Evolutionary conservation across 2,888 invertebrate genomes (phyloP).

Genomic region (Agrochola macilenta): DNA sequence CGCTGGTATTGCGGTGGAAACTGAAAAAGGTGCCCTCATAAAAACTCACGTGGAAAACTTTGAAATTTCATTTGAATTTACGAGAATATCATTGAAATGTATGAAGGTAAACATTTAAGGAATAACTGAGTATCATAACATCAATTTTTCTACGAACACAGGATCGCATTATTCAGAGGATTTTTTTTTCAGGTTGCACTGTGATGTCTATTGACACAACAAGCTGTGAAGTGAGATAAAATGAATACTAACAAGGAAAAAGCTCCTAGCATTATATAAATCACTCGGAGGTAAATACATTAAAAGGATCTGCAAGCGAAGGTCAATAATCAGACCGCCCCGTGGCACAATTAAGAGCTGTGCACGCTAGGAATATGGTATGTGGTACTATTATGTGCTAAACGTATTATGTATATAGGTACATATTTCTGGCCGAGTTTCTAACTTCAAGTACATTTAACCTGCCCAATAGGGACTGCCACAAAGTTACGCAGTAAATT

Average conservation of each 20-base stretch:
- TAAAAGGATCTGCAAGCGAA: slow-evolving; percentile 13
- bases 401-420: neutral
- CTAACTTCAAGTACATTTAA: slow-evolving; percentile 12
- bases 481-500: slow-evolving; percentile 50
- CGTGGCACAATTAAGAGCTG: neutral
- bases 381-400: neutral
- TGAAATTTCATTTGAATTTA: slow-evolving; percentile 41
- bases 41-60: slow-evolving; percentile 35
- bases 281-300: slow-evolving; percentile 27
- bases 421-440: slow-evolving; percentile 10
- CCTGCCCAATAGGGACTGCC: slow-evolving; percentile 34
- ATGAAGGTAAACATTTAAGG: slow-evolving; percentile 23
- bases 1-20: slow-evolving; percentile 37
- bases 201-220: neutral
- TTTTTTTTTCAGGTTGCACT: neutral
- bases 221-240: neutral
- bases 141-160: neutral
- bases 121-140: slow-evolving; percentile 22
- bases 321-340: neutral
- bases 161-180: neutral
- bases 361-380: neutral
- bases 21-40: slow-evolving; percentile 43
- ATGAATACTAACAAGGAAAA: slow-evolving; percentile 12
- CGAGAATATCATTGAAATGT: slow-evolving; percentile 42
- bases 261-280: slow-evolving; percentile 13